These are phyloP conservation scores for Chaunax sp. DNA, from an alignment of 2,797 vertebrate genomes.

Conservation along the genomic window DNA sequence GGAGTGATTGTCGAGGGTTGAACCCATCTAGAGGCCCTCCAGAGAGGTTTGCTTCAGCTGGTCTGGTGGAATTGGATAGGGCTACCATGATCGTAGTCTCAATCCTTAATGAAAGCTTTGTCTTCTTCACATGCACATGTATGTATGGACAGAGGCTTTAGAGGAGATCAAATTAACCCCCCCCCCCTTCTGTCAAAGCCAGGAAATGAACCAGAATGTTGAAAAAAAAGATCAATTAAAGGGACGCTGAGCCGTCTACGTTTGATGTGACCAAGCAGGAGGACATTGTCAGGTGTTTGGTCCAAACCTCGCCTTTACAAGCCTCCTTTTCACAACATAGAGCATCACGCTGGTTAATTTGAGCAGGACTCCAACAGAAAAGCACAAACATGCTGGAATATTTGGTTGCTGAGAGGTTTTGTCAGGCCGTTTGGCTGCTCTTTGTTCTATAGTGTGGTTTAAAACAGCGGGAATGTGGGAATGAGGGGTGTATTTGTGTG, in stretches of 20 bases:
- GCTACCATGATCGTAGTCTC: constrained; percentile 36
- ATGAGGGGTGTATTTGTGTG: constrained; percentile 23
- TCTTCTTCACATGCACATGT: constrained; percentile 35
- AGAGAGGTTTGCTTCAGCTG: constrained; percentile 47
- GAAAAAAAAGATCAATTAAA: constrained; percentile 23
- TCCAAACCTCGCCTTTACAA: constrained; percentile 35
- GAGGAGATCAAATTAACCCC: constrained; percentile 31
- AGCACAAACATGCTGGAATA: constrained; percentile 26
- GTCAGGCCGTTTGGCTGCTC: constrained; percentile 32
- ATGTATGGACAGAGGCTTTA: constrained; percentile 12
- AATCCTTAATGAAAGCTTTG: constrained; percentile 58
- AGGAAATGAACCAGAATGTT: constrained; percentile 25
- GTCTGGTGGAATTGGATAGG: constrained; percentile 69
- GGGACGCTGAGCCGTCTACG: constrained; percentile 2
- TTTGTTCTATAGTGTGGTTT: constrained; percentile 21
- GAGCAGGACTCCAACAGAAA: constrained; percentile 43
- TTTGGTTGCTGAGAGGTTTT: too few relatives aligned
- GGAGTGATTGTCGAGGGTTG: constrained; percentile 50
- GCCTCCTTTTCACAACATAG: constrained; percentile 42
- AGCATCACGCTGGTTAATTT: constrained; percentile 50
- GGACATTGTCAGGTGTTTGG: constrained; percentile 53
- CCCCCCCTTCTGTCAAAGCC: constrained; percentile 18
- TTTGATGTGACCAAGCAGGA: constrained; percentile 27
- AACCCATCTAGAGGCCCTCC: constrained; percentile 39
- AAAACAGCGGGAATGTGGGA: constrained; percentile 18